Conservation (phyloP, 1,140 invertebrate species). For the Macrostomum lignano region DNA sequence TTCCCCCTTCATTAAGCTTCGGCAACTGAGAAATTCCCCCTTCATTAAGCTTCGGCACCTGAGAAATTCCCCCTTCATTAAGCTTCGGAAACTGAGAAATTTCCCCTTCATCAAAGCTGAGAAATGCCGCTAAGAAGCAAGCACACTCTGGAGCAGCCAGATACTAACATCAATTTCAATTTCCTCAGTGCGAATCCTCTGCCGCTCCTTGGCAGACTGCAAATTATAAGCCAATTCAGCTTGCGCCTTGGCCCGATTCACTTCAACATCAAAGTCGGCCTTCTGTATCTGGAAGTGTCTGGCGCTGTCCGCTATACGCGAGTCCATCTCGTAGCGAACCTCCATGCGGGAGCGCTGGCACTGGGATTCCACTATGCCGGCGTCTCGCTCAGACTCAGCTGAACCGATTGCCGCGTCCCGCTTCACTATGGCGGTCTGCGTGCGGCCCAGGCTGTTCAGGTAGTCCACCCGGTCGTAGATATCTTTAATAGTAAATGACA, state of each 20-base stretch:
- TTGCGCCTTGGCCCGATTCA: constrained; percentile 45
- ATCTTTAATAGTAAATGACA: constrained; percentile 76
- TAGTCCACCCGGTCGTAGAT: constrained; percentile 87
- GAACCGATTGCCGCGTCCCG: constrained; percentile 77
- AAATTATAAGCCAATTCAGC: constrained; percentile 74
- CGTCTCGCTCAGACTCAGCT: constrained; percentile 75
- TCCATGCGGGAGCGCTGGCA: constrained; percentile 85
- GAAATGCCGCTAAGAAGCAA: too few relatives aligned
- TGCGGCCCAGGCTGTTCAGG: constrained; percentile 63
- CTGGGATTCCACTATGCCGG: constrained; percentile 68
- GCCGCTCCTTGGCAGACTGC: constrained; percentile 63
- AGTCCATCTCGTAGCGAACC: constrained; percentile 74
- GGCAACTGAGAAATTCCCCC: too few relatives aligned
- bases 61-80: too few relatives aligned
- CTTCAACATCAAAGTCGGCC: constrained; percentile 71
- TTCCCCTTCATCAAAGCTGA: too few relatives aligned
- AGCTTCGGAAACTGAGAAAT: too few relatives aligned
- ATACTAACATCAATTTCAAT: constrained; percentile 87
- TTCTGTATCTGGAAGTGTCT: constrained; percentile 73
- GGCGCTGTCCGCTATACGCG: constrained; percentile 74
- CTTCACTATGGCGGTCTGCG: constrained; percentile 75
- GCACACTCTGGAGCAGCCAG: too few relatives aligned
- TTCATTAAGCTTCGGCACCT: too few relatives aligned
- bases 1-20: too few relatives aligned
- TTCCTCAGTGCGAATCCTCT: constrained; percentile 75